Percentiles rank a stretch among this genome's conserved stretches.
These are phyloP conservation scores for Clarias fuscus DNA, from an alignment of 2,797 vertebrate species.

Conservation along the genomic window DNA sequence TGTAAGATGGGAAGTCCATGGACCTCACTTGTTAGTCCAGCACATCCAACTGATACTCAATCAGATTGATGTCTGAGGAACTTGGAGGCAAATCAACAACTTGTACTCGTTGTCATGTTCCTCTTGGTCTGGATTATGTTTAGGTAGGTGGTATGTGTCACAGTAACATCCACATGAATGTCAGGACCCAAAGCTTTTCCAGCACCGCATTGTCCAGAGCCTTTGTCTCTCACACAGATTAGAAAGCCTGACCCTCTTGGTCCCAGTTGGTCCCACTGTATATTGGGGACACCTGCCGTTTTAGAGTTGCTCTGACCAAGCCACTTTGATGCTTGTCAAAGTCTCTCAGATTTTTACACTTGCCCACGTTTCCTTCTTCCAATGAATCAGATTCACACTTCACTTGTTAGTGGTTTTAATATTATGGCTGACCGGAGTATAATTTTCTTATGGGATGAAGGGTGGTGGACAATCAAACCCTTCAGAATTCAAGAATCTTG, in stretches of 20 bases:
- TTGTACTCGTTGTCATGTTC: too few species aligned
- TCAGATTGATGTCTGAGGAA: too few species aligned
- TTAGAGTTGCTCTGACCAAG: not conserved
- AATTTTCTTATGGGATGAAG: not conserved
- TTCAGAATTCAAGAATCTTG: constrained; percentile 57
- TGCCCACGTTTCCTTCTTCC: not conserved
- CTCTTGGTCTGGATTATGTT: too few species aligned
- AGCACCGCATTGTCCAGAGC: not conserved
- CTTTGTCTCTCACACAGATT: not conserved
- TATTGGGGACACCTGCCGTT: not conserved
- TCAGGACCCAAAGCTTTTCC: too few species aligned
- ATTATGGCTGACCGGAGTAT: not conserved
- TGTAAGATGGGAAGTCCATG: not conserved
- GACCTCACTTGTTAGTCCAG: not conserved
- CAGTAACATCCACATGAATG: too few species aligned
- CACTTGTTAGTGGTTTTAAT: not conserved
- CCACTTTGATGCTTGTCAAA: not conserved
- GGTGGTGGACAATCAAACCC: constrained; percentile 53
- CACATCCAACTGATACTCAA: too few species aligned
- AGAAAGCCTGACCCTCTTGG: not conserved
- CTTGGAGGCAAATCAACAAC: too few species aligned
- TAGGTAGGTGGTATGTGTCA: too few species aligned
- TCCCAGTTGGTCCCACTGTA: not conserved
- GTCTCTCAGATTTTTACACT: not conserved
- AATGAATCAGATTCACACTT: not conserved